phyloP scores from a whole-genome alignment of 2,797 vertebrate species.

The Characodon lateralis region DNA sequence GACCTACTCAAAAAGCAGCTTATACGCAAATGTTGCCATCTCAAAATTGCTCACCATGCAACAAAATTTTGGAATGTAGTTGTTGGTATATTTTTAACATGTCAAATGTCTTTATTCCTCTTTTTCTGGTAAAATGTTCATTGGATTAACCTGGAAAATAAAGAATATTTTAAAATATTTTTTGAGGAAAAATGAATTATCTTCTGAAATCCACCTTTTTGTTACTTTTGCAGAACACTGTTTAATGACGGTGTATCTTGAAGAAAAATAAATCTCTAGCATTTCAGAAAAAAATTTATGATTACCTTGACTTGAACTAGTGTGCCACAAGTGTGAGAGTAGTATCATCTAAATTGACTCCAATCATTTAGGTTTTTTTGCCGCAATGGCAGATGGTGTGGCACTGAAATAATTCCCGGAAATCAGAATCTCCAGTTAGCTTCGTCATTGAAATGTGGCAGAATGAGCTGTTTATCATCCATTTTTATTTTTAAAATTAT shows the following conservation, averaged over 20 bases:
- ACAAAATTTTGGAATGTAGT: background rate
- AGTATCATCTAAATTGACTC: too few relatives aligned
- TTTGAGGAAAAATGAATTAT: conserved; percentile 30
- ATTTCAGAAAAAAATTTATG: conserved; percentile 1
- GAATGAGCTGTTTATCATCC: too few relatives aligned
- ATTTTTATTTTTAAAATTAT: too few relatives aligned
- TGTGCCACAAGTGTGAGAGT: too few relatives aligned
- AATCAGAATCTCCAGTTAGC: too few relatives aligned
- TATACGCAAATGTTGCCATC: background rate
- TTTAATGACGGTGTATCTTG: background rate
- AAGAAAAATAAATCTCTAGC: background rate
- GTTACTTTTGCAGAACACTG: background rate
- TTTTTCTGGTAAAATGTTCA: background rate
- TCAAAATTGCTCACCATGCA: background rate
- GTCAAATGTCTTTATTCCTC: background rate
- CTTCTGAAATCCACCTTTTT: background rate
- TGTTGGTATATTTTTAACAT: conserved; percentile 2
- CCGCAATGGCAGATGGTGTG: too few relatives aligned
- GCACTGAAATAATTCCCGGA: too few relatives aligned
- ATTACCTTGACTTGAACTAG: conserved; percentile 27
- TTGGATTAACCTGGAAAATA: background rate
- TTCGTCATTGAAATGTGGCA: too few relatives aligned
- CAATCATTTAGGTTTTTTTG: too few relatives aligned
- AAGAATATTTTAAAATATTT: background rate
- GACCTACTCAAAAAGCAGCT: background rate